phyloP scores from a whole-genome alignment of 2,797 vertebrate species.

The Acanthornis magna region DNA sequence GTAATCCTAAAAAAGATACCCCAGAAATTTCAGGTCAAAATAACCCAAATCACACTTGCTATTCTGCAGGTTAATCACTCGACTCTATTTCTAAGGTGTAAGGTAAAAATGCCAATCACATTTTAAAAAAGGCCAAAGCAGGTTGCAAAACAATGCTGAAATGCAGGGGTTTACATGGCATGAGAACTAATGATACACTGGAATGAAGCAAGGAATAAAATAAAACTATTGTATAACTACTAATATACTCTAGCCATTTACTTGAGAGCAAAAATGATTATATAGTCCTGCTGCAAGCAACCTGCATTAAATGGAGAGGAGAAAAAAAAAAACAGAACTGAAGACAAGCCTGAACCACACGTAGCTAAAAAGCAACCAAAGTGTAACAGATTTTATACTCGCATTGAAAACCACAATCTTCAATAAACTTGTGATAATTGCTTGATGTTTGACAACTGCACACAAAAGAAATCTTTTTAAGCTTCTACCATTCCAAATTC shows the following conservation, averaged over 20 bases:
- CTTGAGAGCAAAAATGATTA: background rate
- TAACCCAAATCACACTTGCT: background rate
- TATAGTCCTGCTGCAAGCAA: background rate
- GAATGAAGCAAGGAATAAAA: background rate
- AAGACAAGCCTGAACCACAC: background rate
- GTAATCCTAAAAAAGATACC: background rate
- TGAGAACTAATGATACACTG: background rate
- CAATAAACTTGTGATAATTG: background rate
- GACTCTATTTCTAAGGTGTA: background rate
- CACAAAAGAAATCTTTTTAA: background rate
- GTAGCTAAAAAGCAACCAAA: background rate
- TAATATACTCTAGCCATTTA: background rate
- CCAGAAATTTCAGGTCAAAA: background rate
- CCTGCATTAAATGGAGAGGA: background rate
- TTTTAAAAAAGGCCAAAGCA: background rate
- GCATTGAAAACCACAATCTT: background rate
- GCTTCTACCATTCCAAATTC: background rate
- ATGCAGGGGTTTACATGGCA: background rate
- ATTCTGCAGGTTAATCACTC: background rate
- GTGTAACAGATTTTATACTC: background rate
- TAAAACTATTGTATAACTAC: background rate
- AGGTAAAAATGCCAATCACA: background rate
- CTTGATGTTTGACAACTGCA: background rate
- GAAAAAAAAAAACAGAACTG: background rate
- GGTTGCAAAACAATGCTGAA: background rate